Base-by-base conservation (phyloP, 2,797 vertebrate genomes). In the Typhlichthys subterraneus region DNA sequence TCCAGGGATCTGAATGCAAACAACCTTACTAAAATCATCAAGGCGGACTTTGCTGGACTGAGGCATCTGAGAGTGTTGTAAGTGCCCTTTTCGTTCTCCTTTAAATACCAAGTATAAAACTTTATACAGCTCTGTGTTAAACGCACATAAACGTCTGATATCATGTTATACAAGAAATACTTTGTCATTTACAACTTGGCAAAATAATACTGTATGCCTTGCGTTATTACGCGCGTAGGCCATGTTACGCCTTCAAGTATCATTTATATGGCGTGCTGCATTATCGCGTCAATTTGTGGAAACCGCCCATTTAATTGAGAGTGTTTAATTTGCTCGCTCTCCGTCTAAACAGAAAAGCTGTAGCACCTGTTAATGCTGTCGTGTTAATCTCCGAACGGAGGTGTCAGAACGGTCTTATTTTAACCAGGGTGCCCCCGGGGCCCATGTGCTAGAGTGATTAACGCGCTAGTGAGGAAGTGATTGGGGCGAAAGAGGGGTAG, bases 1-100 rank as follows among this genome's bases (percentile, higher is more conserved):
- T 88, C 77, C 75, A 99, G 97, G 91, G 97, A 99, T 86, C 92
- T 99, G 91, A 99, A 99, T 87, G 95, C 94, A 83, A 99, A 99
- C 92, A 99, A 99, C 89, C 94, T 99, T 89, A 99, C 97, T 63
- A 95, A 96, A 92, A 95, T 99, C 87, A 94, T 94, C 70, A 99
- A 98, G 90, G 93, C 95, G 0, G 97, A 98, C 88, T 98, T 99
- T 83, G 92, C 95, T 72, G 97, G 97, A 78, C 90, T 99, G 65
- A 93, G 94, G 70, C 94, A 99, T 75, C 94, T 99, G 75, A 91
- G 97, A 88, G 96, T 99, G 79, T 89, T 99, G 97, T 99, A 94
- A 98, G 97, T 98, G 85, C 63, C 46, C 69, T 70, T 65, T 58
- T 29, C 42, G 15, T 45, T 45, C 33, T 8, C 33, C 33, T 38